These are phyloP conservation scores for Neopipo cinnamomea DNA, from an alignment of 2,113 vertebrate genomes.

Conservation along the genomic window DNA sequence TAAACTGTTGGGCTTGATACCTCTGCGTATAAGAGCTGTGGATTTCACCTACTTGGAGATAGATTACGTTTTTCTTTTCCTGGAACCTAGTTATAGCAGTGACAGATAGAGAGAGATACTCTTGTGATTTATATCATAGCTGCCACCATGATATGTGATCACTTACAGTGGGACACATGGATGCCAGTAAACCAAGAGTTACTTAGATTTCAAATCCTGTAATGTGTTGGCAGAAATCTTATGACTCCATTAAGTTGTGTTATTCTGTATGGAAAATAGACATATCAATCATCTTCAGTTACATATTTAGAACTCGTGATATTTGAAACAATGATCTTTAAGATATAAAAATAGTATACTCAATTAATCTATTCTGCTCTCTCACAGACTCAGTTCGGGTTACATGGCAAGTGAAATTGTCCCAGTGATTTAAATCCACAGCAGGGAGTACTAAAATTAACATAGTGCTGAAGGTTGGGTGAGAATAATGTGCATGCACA, in stretches of 20 bases:
- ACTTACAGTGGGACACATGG: not conserved
- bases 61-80: not conserved
- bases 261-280: slow-evolving; percentile 29
- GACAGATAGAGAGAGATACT: not conserved
- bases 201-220: slow-evolving; percentile 20
- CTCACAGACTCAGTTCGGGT: not conserved
- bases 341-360: slow-evolving; percentile 12
- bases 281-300: not conserved
- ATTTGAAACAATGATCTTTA: slow-evolving; percentile 36
- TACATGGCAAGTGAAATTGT: not conserved
- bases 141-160: not conserved
- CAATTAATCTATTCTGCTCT: not conserved
- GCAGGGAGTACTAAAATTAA: slow-evolving; percentile 29
- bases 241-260: slow-evolving; percentile 18
- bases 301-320: slow-evolving; percentile 34
- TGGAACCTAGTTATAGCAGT: not conserved
- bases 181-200: slow-evolving; percentile 29
- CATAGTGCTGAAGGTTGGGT: not conserved
- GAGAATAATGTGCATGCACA: not conserved
- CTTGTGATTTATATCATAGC: slow-evolving; percentile 22
- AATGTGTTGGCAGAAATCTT: slow-evolving; percentile 37
- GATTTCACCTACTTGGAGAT: not conserved
- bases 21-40: not conserved
- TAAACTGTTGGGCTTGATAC: not conserved
- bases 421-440: slow-evolving; percentile 15